Evolutionary conservation across 1,140 invertebrate species (phyloP).

Genomic region (Drosophila willistoni): DNA sequence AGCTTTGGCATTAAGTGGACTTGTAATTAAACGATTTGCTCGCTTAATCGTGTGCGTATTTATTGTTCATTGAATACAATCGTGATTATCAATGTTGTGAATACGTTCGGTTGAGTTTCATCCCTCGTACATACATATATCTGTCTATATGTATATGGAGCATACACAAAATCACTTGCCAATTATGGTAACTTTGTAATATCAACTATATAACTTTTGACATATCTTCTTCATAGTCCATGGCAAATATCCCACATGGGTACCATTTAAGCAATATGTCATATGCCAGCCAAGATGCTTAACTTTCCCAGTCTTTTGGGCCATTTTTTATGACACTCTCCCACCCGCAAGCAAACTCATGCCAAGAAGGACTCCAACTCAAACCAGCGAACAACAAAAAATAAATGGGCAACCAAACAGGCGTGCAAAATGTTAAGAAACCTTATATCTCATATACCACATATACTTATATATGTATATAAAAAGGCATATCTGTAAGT

Average conservation of each 20-base stretch:
- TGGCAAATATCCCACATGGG: constrained; percentile 67
- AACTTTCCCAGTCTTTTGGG: constrained; percentile 45
- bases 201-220: constrained; percentile 29
- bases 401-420: constrained; percentile 66
- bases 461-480: not conserved
- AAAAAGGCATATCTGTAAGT: constrained; percentile 25
- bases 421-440: constrained; percentile 60
- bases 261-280: constrained; percentile 76
- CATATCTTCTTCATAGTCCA: constrained; percentile 3
- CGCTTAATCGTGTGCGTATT: constrained; percentile 71
- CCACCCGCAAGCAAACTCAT: not conserved
- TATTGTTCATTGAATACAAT: constrained; percentile 55
- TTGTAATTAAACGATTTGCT: constrained; percentile 81
- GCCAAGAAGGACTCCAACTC: constrained; percentile 52
- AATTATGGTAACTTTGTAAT: constrained; percentile 53
- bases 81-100: constrained; percentile 21
- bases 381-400: constrained; percentile 46
- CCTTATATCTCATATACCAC: constrained; percentile 26
- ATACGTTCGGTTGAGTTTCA: too few species aligned
- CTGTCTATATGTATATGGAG: too few species aligned
- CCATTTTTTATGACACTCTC: constrained; percentile 57
- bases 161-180: constrained; percentile 38
- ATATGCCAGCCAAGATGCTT: constrained; percentile 75
- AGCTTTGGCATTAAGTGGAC: constrained; percentile 69
- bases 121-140: not conserved